Evolutionary conservation across 2,797 vertebrate genomes (phyloP).

Genomic region (Pogoniulus pusillus): DNA sequence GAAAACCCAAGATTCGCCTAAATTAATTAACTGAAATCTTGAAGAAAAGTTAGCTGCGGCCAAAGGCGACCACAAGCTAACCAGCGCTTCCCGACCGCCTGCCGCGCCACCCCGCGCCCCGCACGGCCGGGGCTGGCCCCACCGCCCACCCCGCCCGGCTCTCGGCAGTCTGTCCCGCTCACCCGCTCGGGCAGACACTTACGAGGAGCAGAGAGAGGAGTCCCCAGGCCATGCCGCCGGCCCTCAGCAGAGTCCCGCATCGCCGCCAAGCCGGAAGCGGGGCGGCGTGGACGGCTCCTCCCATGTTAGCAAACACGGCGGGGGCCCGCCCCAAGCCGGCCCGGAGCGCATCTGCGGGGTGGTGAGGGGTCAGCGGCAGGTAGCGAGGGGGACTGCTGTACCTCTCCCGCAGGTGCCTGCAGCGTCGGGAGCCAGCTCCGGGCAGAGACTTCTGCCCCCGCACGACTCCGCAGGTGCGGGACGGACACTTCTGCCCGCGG

Average conservation of each 20-base stretch:
- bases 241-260: neutral
- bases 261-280: neutral
- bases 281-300: neutral
- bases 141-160: neutral
- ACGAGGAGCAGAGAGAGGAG: neutral
- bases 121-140: neutral
- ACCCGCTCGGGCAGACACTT: neutral
- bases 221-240: neutral
- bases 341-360: fast-evolving
- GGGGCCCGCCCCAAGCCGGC: too few relatives aligned
- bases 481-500: too few relatives aligned
- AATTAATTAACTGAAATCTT: neutral
- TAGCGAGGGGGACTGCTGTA: fast-evolving
- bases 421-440: fast-evolving
- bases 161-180: neutral
- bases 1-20: too few relatives aligned
- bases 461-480: fast-evolving
- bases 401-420: fast-evolving
- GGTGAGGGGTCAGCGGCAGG: too few relatives aligned
- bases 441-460: fast-evolving
- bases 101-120: neutral
- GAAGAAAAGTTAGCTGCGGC: fast-evolving
- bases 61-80: fast-evolving
- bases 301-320: neutral
- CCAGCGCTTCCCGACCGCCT: neutral